Evolutionary conservation across 92 coral and sea anemone species (phyloP).

Genomic region (Actinernus sp.): DNA sequence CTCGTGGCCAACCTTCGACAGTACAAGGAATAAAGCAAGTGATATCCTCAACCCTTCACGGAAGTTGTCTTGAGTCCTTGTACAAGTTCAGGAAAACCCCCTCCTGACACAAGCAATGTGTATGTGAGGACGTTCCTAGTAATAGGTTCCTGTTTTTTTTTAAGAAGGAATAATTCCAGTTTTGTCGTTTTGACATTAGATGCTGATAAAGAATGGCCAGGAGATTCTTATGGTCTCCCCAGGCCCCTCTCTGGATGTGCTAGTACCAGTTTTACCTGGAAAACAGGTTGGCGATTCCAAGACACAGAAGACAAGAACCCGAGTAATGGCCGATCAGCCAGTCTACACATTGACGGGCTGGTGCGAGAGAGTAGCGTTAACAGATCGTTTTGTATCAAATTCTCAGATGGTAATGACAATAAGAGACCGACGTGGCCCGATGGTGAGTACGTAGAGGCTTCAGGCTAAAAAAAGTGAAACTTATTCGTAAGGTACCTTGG

Average conservation of each 20-base stretch:
- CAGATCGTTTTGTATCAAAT: slow-evolving; percentile 36
- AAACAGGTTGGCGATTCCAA: slow-evolving; percentile 61
- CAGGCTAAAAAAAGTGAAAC: too few relatives aligned
- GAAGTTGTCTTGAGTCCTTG: too few relatives aligned
- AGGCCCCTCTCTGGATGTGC: slow-evolving; percentile 48
- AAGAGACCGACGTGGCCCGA: slow-evolving; percentile 2
- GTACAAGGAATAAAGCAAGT: too few relatives aligned
- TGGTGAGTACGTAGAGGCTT: slow-evolving; percentile 6
- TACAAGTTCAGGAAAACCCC: too few relatives aligned
- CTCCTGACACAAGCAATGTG: too few relatives aligned
- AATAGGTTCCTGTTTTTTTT: too few relatives aligned
- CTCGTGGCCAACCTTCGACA: too few relatives aligned
- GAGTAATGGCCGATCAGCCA: slow-evolving; percentile 9
- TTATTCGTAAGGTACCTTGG: too few relatives aligned
- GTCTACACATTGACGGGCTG: slow-evolving; percentile 42
- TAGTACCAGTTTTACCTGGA: slow-evolving; percentile 26
- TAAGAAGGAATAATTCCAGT: too few relatives aligned
- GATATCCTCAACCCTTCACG: too few relatives aligned
- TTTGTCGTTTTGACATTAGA: too few relatives aligned
- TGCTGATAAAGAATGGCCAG: slow-evolving; percentile 33
- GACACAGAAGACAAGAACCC: slow-evolving; percentile 63
- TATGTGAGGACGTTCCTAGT: too few relatives aligned
- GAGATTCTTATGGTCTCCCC: slow-evolving; percentile 56
- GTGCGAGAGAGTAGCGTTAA: slow-evolving; percentile 40
- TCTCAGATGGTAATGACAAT: not conserved